These are phyloP conservation scores for Pararge aegeria DNA, from an alignment of 1,140 invertebrate species.

Conservation along the genomic window DNA sequence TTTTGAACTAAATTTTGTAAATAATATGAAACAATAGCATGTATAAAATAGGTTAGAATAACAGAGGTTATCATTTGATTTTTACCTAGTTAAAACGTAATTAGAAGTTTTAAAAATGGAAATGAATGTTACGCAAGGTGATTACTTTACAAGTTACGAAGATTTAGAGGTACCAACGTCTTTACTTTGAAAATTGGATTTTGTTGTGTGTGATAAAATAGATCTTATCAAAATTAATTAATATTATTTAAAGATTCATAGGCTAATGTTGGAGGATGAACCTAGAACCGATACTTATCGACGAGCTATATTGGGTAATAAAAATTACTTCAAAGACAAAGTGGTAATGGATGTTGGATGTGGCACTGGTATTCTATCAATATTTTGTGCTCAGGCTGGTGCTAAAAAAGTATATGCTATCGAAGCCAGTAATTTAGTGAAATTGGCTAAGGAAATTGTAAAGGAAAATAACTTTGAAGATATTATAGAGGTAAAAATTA, in stretches of 20 bases:
- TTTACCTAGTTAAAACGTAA: background rate
- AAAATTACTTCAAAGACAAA: slow-evolving; percentile 84
- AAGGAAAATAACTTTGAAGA: slow-evolving; percentile 84
- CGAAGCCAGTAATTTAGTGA: slow-evolving; percentile 94
- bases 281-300: slow-evolving; percentile 91
- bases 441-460: slow-evolving; percentile 91
- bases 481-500: slow-evolving; percentile 77
- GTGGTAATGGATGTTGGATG: slow-evolving; percentile 97
- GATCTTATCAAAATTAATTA: too few relatives aligned
- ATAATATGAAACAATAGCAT: too few relatives aligned
- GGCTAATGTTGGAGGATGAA: slow-evolving; percentile 89
- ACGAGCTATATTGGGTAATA: slow-evolving; percentile 90
- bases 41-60: too few relatives aligned
- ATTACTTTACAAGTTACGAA: slow-evolving; percentile 80
- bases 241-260: slow-evolving; percentile 85
- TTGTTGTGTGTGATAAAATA: slow-evolving; percentile 1
- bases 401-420: slow-evolving; percentile 96
- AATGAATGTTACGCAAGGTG: slow-evolving; percentile 23
- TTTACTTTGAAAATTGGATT: slow-evolving; percentile 1
- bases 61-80: too few relatives aligned
- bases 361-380: slow-evolving; percentile 97
- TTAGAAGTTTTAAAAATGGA: slow-evolving; percentile 13
- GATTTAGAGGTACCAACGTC: slow-evolving; percentile 71
- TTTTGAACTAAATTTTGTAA: too few relatives aligned
- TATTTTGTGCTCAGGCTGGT: slow-evolving; percentile 97